Base-by-base conservation (phyloP, 2,113 vertebrate genomes). In the Passer montanus region DNA sequence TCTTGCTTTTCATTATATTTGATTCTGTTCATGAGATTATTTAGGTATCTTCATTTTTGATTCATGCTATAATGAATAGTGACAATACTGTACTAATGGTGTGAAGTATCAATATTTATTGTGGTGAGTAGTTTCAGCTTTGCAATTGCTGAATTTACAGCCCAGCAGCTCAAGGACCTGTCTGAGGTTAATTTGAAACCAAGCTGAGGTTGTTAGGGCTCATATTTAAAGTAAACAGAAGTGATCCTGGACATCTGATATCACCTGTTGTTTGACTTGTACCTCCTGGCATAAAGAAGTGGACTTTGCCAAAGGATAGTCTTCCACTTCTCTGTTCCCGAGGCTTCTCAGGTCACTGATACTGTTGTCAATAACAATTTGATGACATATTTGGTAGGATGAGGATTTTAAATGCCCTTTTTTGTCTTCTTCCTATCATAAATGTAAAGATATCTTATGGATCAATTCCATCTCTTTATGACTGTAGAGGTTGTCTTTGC, bases 241-340 rank as follows among this genome's bases (percentile, higher is more conserved):
- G 76, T 74, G 68, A 91, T 91, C 73, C 74, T 76, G 59, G 53
- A 37, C 58, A 95, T 76, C 66, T 93, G 89, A 96, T 95, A 88
- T 30, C 37, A 43, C 49, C 64, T 92, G 68, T 79, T 12, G 28
- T 90, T 77, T 90, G 81, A 59, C 50, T 93, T 91, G 44, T 80
- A 78, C 30, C 50, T 86, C 41, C 62, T 92, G 84, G 49, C 27
- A 70, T 43, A 85, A 89, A 75, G 81, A 94, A 79, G 37, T 33
- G 19, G 27, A 53, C 12, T 82, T 63, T 68, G 82, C 56, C 55
- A 86, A 37, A 55, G 56, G 82, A 97, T 92, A 78, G 27, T 15
- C 37, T 56, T 80, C 87, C 19, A 31, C 14, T 69, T 90, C 35
- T 91, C 50, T 83, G 62, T 41, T 94, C 59, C 75, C 78, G 53